Evolutionary conservation across 1,140 invertebrate genomes (phyloP), one percentile per base, ranked within the genome.

Genomic region (Eurosta solidaginis): DNA sequence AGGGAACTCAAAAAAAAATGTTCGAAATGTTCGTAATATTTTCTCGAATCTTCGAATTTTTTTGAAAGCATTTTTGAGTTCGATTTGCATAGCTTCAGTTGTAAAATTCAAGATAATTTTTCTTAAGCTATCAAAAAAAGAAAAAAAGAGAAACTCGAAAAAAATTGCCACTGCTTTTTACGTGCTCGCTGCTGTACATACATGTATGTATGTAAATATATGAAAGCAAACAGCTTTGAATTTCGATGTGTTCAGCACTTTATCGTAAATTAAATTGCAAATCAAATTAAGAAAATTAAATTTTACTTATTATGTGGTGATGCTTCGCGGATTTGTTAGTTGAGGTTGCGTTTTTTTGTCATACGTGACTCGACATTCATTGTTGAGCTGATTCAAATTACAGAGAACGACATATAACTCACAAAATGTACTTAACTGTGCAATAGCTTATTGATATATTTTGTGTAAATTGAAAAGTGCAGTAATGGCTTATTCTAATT

Each of bases 251-350:
- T 59, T 59, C 54, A 36, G 27, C 29, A 59, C 29, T 59, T 17
- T 25, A 17, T 68, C 59, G 59, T 68, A 68, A 68, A 68, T 68
- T 68, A 63, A 63, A 63, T 63, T n/a, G 33, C 59, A 63, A 63
- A 63, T 40, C 40, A 68, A 68, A 68, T 68, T 68, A 68, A 33
- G 33, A 68, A 20, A 68, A 68, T 68, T 68, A 29, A 68, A 68
- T 68, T 68, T 68, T 5, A 33, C n/a, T 68, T 17, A 29, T 68
- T 68, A 68, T 68, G 59, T 68, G 59, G 59, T 20, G n/a, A 68
- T 6, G 59, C 59, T 68, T 68, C 33, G 59, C 33, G 59, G 59
- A 68, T 68, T 68, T 68, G 59, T 68, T 68, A 5, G 59, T n/a
- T 54, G 20, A 25, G 22, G 54, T 25, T 5, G 42, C 27, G 22